Evolutionary conservation across 2,888 invertebrate species (phyloP).

Genomic region (Aquatica leii): DNA sequence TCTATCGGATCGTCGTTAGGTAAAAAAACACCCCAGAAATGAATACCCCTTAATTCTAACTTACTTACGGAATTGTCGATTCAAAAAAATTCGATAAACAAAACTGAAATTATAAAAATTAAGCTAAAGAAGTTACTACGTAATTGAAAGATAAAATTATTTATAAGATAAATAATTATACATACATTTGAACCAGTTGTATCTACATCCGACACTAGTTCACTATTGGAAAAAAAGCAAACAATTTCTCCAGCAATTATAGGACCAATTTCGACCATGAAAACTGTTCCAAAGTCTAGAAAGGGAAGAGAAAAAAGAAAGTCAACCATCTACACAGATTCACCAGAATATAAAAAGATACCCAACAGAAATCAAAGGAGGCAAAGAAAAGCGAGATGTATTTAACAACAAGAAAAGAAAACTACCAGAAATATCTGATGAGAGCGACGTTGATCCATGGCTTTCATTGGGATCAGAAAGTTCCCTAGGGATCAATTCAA

Average conservation of each 20-base stretch:
- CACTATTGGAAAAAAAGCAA: constrained; percentile 1
- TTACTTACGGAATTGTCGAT: too few relatives aligned
- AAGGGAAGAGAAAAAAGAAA: neutral
- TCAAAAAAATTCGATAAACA: too few relatives aligned
- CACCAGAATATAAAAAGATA: constrained; percentile 1
- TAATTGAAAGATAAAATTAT: too few relatives aligned
- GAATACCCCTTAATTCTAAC: too few relatives aligned
- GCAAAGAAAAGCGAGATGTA: neutral
- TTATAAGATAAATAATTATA: too few relatives aligned
- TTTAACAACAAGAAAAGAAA: constrained; percentile 5
- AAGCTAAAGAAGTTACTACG: too few relatives aligned
- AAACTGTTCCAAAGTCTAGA: neutral
- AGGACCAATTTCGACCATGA: constrained; percentile 1
- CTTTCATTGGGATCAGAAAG: neutral
- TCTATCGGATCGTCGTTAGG: too few relatives aligned
- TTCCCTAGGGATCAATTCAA: neutral
- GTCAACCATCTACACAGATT: neutral
- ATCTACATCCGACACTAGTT: constrained; percentile 4
- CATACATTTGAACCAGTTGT: constrained; percentile 2
- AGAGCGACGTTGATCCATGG: neutral
- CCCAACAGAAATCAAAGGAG: neutral
- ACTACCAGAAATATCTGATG: neutral
- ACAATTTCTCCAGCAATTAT: constrained; percentile 1
- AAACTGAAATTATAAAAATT: too few relatives aligned
- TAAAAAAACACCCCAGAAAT: too few relatives aligned